A percentile compares a stretch with the other conserved stretches of the same genome.
phyloP scores from a whole-genome alignment of 64 coral and sea anemone genomes.

The Montipora cactus region DNA sequence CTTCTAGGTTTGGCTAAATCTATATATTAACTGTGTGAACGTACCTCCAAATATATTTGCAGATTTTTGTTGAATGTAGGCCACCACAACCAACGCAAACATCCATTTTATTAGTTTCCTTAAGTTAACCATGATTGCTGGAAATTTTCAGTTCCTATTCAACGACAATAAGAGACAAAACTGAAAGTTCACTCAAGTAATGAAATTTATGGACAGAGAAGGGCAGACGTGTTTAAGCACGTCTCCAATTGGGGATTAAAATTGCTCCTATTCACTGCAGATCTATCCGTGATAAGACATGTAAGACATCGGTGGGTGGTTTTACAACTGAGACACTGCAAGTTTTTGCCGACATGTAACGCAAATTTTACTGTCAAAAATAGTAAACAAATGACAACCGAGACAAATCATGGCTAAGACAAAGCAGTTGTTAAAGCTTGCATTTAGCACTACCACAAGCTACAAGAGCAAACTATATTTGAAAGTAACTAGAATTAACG shows the following conservation, averaged over 20 bases:
- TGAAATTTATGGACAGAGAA: not conserved
- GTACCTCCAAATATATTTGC: constrained; percentile 9
- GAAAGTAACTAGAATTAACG: not conserved
- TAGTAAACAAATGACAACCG: not conserved
- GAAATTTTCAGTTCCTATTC: not conserved
- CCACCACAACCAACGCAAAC: not conserved
- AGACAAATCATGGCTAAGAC: not conserved
- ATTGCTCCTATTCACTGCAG: too few relatives aligned
- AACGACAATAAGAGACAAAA: not conserved
- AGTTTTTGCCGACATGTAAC: too few relatives aligned
- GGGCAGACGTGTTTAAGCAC: not conserved
- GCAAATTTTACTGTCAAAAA: not conserved
- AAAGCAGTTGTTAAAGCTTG: not conserved
- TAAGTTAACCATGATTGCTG: not conserved
- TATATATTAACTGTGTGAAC: not conserved
- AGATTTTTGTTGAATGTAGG: not conserved
- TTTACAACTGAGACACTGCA: too few relatives aligned
- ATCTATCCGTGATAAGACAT: too few relatives aligned
- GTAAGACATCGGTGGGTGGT: too few relatives aligned
- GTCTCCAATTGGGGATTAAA: too few relatives aligned
- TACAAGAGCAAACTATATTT: constrained; percentile 10
- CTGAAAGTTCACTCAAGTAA: not conserved
- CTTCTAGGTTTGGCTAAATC: too few relatives aligned
- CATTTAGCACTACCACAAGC: not conserved
- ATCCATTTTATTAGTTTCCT: not conserved